A percentile compares a stretch with the other conserved stretches of the same genome.
Conservation (phyloP, 2,888 invertebrate genomes). For the Agrotis exclamationis region DNA sequence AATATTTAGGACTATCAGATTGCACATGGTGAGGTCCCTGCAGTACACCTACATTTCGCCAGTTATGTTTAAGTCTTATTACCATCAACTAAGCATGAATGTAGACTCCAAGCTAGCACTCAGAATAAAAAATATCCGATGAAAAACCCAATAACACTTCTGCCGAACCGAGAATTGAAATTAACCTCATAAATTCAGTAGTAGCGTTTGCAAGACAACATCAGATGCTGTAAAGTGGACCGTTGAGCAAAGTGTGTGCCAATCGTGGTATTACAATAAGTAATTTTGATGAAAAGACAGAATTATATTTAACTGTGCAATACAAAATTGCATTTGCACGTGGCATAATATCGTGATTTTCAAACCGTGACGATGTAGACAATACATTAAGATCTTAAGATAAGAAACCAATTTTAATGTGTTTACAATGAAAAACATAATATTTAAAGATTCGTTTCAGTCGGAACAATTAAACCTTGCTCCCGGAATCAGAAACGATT, state of each 20-base stretch:
- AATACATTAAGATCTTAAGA: constrained; percentile 11
- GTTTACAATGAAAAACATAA: constrained; percentile 1
- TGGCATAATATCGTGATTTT: constrained; percentile 26
- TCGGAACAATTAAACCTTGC: neutral
- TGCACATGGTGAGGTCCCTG: too few relatives aligned
- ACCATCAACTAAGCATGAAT: neutral
- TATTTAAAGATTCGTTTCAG: neutral
- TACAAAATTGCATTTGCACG: constrained; percentile 22
- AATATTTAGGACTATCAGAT: neutral
- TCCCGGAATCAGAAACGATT: neutral
- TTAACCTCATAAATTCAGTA: neutral
- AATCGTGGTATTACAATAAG: neutral
- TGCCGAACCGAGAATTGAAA: neutral
- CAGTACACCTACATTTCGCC: neutral
- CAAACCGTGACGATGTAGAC: constrained; percentile 20
- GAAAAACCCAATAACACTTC: neutral
- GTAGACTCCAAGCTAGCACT: too few relatives aligned
- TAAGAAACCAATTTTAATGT: constrained; percentile 1
- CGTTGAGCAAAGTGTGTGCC: neutral
- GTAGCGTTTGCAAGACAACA: neutral
- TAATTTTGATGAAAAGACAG: neutral
- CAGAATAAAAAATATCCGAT: too few relatives aligned
- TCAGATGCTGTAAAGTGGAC: neutral
- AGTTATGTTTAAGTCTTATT: neutral
- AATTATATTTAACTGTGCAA: constrained; percentile 13